These are phyloP conservation scores for Stichodactyla helianthus DNA, from an alignment of 64 coral and sea anemone genomes.

Conservation along the genomic window DNA sequence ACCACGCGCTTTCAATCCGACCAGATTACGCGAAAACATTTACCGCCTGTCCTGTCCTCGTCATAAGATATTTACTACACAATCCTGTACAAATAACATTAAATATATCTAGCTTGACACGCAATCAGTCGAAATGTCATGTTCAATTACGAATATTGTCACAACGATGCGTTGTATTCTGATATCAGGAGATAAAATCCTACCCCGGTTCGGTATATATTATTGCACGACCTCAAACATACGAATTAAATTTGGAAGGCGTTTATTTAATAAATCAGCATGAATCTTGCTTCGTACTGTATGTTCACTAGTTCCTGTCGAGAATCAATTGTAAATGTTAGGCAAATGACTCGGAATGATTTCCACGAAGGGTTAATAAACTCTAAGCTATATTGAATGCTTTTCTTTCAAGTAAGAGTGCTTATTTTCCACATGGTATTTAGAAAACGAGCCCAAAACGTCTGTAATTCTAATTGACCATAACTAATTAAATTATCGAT, in stretches of 20 bases:
- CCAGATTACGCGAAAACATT: not conserved
- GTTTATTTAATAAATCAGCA: not conserved
- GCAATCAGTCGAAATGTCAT: not conserved
- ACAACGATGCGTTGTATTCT: not conserved
- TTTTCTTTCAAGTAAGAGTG: not conserved
- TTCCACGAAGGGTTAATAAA: not conserved
- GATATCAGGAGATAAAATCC: not conserved
- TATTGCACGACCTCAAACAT: conserved; percentile 3
- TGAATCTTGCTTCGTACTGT: not conserved
- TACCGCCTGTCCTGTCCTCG: too few species aligned
- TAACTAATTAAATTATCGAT: not conserved
- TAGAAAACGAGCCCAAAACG: not conserved
- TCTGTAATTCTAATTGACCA: not conserved
- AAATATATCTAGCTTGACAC: not conserved
- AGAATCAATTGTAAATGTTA: not conserved
- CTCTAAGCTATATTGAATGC: not conserved
- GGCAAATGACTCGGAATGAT: not conserved
- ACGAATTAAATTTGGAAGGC: not conserved
- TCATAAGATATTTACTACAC: not conserved
- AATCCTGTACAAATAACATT: too few species aligned
- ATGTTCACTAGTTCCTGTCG: not conserved
- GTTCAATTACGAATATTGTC: not conserved
- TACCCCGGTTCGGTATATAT: not conserved
- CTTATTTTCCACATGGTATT: not conserved
- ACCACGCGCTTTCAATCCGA: not conserved